Conservation (phyloP, 2,888 invertebrate genomes). For the Silvanus unidentatus region DNA sequence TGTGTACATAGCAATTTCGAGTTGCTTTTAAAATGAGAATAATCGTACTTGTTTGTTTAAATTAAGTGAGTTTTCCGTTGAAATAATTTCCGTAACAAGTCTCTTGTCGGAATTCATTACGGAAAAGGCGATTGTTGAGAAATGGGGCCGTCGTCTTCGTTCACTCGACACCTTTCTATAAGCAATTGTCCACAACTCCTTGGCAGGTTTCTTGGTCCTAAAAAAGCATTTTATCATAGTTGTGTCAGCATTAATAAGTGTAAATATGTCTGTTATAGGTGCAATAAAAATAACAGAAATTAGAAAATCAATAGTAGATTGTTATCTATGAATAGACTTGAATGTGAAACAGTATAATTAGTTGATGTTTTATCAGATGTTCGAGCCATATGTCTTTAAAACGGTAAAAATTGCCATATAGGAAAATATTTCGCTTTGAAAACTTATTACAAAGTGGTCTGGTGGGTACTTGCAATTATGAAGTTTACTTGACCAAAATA, state of each 20-base stretch:
- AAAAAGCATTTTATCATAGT: not conserved
- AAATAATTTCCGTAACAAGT: constrained; percentile 25
- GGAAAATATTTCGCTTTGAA: too few relatives aligned
- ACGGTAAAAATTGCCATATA: too few relatives aligned
- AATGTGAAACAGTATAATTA: not conserved
- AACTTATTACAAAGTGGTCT: too few relatives aligned
- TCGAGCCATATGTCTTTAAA: too few relatives aligned
- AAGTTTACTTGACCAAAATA: too few relatives aligned
- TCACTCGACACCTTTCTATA: constrained; percentile 34
- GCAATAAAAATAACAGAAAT: not conserved
- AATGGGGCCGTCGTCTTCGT: constrained; percentile 29
- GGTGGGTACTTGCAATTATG: too few relatives aligned
- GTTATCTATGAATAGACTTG: not conserved
- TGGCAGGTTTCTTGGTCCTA: constrained; percentile 15
- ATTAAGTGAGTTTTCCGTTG: constrained; percentile 22
- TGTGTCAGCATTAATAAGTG: not conserved
- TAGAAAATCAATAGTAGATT: not conserved
- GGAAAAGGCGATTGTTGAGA: constrained; percentile 34
- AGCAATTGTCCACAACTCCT: constrained; percentile 37
- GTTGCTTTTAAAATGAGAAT: constrained; percentile 6
- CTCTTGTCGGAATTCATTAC: constrained; percentile 32
- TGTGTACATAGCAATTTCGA: not conserved
- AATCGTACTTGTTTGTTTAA: constrained; percentile 28
- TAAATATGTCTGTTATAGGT: not conserved
- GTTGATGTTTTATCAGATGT: too few relatives aligned